Percentiles rank a stretch among this genome's conserved stretches.
phyloP scores from a whole-genome alignment of 2,797 vertebrate genomes.

The Chiroxiphia lanceolata region DNA sequence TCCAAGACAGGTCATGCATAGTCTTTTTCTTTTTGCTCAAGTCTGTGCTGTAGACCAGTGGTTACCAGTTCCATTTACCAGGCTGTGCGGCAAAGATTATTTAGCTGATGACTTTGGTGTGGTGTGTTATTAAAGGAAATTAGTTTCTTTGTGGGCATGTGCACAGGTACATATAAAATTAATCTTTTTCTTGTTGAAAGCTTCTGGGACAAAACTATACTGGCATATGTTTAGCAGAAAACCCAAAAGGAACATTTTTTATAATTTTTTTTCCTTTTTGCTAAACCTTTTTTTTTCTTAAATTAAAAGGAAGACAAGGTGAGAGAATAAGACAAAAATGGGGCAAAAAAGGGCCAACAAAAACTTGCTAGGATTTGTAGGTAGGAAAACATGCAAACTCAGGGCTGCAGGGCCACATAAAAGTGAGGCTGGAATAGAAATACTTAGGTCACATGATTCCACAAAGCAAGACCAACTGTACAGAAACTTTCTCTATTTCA shows the following conservation, averaged over 20 bases:
- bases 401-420: not conserved
- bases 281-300: not conserved
- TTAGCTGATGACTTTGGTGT: not conserved
- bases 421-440: not conserved
- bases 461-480: not conserved
- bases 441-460: not conserved
- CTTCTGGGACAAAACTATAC: not conserved
- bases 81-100: not conserved
- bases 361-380: not conserved
- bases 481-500: not conserved
- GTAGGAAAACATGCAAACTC: not conserved
- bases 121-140: not conserved
- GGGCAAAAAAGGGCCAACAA: not conserved
- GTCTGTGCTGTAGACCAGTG: not conserved
- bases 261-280: not conserved
- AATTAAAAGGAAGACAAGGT: not conserved
- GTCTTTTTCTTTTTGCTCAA: not conserved
- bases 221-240: constrained; percentile 14
- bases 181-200: not conserved
- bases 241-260: not conserved
- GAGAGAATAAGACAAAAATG: not conserved
- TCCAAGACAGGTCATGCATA: constrained; percentile 4
- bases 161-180: not conserved
- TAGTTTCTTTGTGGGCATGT: not conserved
- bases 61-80: not conserved